Base-by-base conservation (phyloP, 2,888 invertebrate species). In the Eilema depressum region DNA sequence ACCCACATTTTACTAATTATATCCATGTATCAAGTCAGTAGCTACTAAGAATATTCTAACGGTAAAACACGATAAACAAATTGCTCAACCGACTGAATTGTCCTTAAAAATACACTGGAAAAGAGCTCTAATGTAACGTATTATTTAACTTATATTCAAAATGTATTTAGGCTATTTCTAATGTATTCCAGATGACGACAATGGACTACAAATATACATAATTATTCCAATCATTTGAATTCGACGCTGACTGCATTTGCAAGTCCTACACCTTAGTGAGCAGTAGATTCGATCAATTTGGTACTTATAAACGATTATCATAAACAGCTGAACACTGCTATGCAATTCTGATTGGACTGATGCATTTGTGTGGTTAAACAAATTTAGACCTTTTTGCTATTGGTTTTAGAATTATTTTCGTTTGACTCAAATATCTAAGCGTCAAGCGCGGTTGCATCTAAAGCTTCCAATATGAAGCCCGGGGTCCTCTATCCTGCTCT, bases 141-240 rank as follows among this genome's bases (percentile, higher is more conserved):
- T 53, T 53, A 53, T 53, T 53, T n/a, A 53, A 53, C 53, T n/a
- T 3, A 63, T 10, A 63, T 63, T 33, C 12, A 57, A 63, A 63
- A 63, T 57, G 33, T 53, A 57, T 56, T 20, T 64, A 76, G 74
- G 71, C 73, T 47, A 66, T 72, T 73, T 75, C 65, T 66, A 71
- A 66, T 47, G 28, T 20, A 61, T 75, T 80, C 74, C 71, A 65
- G 26, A 28, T 57, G 47, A 68, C 26, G 70, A 33, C 69, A 62
- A 33, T 69, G 63, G 53, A 28, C 33, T 69, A 53, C 37, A 33
- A 56, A 70, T 26, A 47, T 25, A 66, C 33, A 65, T 69, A 67
- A 75, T 75, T 72, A 73, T 74, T 74, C 69, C 23, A 7, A 57
- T 66, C 23, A 73, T 71, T 71, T 57, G 61, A 66, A 68, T 65